Base-by-base conservation (phyloP, 2,113 vertebrate genomes). In the Brevimyrus niger region DNA sequence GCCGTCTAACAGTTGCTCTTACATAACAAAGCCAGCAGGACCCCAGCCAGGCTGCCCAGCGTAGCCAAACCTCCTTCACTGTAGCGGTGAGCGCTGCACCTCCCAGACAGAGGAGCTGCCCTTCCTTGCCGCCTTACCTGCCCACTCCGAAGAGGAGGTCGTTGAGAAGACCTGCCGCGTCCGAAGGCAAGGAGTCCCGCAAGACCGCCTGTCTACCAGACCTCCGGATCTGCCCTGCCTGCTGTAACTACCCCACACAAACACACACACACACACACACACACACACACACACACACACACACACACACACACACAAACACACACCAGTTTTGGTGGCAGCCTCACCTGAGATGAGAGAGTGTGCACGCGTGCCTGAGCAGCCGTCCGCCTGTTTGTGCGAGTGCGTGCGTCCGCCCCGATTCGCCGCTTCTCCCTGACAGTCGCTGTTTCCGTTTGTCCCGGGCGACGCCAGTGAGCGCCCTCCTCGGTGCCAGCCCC, bases 261-360 rank as follows among this genome's bases (percentile, higher is more conserved):
- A 51, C 50, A 51, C 50, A 51, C 48, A 9, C 82, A 42, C 19
- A 44, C 13, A 11, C 48, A 50, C 48, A 50, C 10, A 48, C 10
- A 47, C 80, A 38, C 89, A 90, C 53, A 51, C 50, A 48, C 48
- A 48, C 10, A 48, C 10, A 51, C 50, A 51, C 50, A 51, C 48
- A 9, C 82, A 42, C 19, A 44, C 13, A 11, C 48, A 50, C 48
- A 50, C 10, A 48, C 10, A 47, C 80, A 38, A 88, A 90, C 53
- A 51, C 50, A 91, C 58, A 47, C 9, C 88, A 31, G 88, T n/a
- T 15, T 21, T 55, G 48, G 42, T 42, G 80, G 46, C 58, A 5
- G 69, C 91, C 94, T 94, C 90, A 95, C 95, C 95, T 94, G 89
- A 48, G 85, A 89, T n/a, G 38, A 38, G 85, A 53, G 31, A 50